phyloP scores from a whole-genome alignment of 2,113 vertebrate species.

The Eudyptes chrysolophus region DNA sequence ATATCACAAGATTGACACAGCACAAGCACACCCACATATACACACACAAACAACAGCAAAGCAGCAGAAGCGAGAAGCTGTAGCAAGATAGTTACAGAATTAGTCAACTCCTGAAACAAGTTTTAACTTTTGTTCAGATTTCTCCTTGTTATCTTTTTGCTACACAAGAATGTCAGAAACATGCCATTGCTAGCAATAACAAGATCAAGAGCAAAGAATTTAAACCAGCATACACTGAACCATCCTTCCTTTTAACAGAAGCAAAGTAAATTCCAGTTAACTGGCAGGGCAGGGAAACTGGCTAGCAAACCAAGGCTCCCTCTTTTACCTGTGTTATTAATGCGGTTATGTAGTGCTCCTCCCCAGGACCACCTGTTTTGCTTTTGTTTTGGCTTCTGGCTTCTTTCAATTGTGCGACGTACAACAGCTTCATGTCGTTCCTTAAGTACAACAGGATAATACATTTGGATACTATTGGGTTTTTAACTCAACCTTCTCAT shows the following conservation, averaged over 20 bases:
- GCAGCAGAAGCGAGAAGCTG: constrained; percentile 34
- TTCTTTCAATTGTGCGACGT: constrained; percentile 88
- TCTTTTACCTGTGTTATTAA: constrained; percentile 78
- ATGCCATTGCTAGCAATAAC: not conserved
- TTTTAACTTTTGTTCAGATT: not conserved
- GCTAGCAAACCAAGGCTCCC: not conserved
- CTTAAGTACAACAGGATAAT: constrained; percentile 64
- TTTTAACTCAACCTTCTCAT: not conserved
- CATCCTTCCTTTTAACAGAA: not conserved
- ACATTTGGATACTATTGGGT: not conserved
- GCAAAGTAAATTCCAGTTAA: not conserved
- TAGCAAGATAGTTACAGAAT: not conserved
- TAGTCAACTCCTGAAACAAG: not conserved
- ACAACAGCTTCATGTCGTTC: constrained; percentile 91
- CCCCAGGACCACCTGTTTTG: constrained; percentile 82
- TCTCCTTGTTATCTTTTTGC: not conserved
- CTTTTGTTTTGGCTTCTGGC: constrained; percentile 84
- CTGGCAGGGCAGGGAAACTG: not conserved
- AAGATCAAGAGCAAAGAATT: not conserved
- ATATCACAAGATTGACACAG: not conserved
- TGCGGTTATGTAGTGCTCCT: constrained; percentile 74
- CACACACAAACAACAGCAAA: not conserved
- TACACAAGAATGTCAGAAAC: not conserved
- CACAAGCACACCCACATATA: not conserved
- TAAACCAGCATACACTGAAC: not conserved